A percentile compares a stretch with the other conserved stretches of the same genome.
Conservation (phyloP, 2,113 vertebrate species). For the Melanostigma gelatinosum region DNA sequence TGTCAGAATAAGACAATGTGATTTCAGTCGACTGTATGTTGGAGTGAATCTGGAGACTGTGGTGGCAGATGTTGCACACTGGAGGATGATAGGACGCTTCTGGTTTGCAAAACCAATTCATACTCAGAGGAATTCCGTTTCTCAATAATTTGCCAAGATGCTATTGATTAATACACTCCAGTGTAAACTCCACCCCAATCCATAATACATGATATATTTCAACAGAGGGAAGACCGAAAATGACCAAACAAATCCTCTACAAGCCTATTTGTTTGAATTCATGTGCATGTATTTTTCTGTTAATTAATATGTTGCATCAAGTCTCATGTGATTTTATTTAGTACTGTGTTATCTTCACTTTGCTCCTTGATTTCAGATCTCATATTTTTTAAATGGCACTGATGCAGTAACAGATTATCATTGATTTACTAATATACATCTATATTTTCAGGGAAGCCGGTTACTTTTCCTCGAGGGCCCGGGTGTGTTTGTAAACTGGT, state of each 20-base stretch:
- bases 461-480: conserved; percentile 75
- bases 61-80: too few species aligned
- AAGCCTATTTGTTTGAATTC: neutral
- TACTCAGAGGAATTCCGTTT: too few species aligned
- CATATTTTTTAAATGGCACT: neutral
- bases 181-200: too few species aligned
- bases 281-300: neutral
- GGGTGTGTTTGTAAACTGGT: conserved; percentile 74
- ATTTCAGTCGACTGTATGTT: too few species aligned
- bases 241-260: neutral
- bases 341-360: neutral
- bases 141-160: too few species aligned
- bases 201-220: too few species aligned
- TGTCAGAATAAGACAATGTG: too few species aligned
- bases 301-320: neutral
- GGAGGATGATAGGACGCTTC: too few species aligned
- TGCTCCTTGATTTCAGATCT: neutral
- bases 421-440: neutral
- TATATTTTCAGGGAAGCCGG: conserved; percentile 73
- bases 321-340: neutral
- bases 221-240: too few species aligned
- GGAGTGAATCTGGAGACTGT: too few species aligned
- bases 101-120: too few species aligned
- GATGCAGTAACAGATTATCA: neutral
- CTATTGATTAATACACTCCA: too few species aligned